Base-by-base conservation (phyloP, 2,113 vertebrate species). In the Mastomys natalensis region DNA sequence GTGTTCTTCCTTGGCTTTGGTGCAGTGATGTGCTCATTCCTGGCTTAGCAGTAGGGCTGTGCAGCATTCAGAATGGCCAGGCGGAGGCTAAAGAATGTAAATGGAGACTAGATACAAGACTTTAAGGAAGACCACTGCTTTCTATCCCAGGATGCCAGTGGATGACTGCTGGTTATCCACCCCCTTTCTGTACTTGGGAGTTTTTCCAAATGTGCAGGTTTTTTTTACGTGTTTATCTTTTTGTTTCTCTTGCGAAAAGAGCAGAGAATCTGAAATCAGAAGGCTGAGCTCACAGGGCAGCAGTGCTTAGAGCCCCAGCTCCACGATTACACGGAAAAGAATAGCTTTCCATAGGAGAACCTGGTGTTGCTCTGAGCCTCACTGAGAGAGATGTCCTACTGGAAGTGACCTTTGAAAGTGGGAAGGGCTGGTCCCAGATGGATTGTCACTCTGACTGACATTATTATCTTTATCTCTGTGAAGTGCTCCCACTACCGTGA, bases 241-340 rank as follows among this genome's bases (percentile, higher is more conserved):
- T 15, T n/a, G 37, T 62, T 88, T 90, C 3, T 89, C 88, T 37
- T 91, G 40, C 74, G 48, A 62, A 72, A 96, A 95, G 64, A 91
- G 26, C 22, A 89, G 93, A 87, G 62, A 91, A 91, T 94, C 53
- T 91, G 26, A 81, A 81, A 60, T 80, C 64, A 78, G 78, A 82
- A 92, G 62, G 90, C 45, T 74, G 89, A 94, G 29, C 60, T 96
- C 89, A 88, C 24, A 37, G 58, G 43, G 80, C 5, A 1, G 48
- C 4, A 1, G 48, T 5, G 91, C 40, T 90, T 26, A 60, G 55
- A 80, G 37, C 43, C 8, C 90, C 40, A 64, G 89, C 37, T 74
- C 43, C 17, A 7, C 1, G 74, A 1, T 40, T 51, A 58, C 81
- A 40, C 34, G 68, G n/a, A 45, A 37, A 73, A 68, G 92, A 62